Evolutionary conservation across 2,797 vertebrate species (phyloP).

Genomic region (Hephaestus fuliginosus): DNA sequence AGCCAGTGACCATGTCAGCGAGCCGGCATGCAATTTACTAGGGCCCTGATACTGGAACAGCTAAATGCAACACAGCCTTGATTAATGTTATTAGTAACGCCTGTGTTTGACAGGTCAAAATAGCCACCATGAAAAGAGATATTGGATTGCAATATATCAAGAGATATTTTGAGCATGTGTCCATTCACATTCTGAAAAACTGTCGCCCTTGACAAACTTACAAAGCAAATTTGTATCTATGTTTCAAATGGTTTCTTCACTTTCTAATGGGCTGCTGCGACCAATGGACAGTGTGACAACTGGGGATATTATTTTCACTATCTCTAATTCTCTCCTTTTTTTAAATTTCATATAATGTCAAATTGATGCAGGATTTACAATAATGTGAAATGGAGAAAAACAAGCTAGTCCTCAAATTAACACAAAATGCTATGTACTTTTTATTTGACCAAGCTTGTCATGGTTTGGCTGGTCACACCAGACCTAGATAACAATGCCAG

Average conservation of each 20-base stretch:
- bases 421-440: not conserved
- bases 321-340: too few relatives aligned
- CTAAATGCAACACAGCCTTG: constrained; percentile 26
- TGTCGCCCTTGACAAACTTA: not conserved
- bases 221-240: not conserved
- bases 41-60: constrained; percentile 5
- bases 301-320: too few relatives aligned
- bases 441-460: constrained; percentile 4
- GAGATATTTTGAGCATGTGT: not conserved
- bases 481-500: not conserved
- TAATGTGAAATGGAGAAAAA: not conserved
- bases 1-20: constrained; percentile 12
- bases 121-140: not conserved
- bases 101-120: constrained; percentile 35
- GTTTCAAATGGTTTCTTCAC: not conserved
- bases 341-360: too few relatives aligned
- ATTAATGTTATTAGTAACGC: constrained; percentile 31
- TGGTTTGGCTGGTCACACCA: not conserved
- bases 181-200: not conserved
- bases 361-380: not conserved
- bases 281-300: not conserved
- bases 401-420: not conserved
- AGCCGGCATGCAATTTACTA: constrained; percentile 8
- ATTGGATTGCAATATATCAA: not conserved
- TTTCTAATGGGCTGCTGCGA: not conserved